phyloP scores from a whole-genome alignment of 2,113 vertebrate species.

The Sceloporus undulatus region DNA sequence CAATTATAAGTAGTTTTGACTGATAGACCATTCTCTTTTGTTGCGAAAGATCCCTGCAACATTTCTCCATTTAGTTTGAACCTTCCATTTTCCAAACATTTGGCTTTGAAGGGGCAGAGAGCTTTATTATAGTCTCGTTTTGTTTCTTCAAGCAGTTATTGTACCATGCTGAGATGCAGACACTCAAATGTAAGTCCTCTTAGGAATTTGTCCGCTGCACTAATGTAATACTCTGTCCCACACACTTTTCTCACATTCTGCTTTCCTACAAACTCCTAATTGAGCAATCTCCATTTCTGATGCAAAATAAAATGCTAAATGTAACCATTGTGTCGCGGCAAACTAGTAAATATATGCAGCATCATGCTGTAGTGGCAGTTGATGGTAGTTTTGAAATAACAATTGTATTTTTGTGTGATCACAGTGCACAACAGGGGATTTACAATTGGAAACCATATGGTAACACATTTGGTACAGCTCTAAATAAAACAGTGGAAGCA shows the following conservation, averaged over 20 bases:
- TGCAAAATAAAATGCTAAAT: background rate
- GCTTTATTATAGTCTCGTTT: background rate
- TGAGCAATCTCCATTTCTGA: conserved; percentile 3
- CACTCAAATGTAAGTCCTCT: background rate
- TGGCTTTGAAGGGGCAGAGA: conserved; percentile 13
- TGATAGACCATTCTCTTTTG: conserved; percentile 49
- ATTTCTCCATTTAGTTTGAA: conserved; percentile 49
- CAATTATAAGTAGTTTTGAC: conserved; percentile 47
- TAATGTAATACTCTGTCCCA: conserved; percentile 30
- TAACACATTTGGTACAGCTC: too few species aligned
- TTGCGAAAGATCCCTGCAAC: conserved; percentile 39
- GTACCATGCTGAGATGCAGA: background rate
- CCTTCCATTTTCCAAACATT: conserved; percentile 32
- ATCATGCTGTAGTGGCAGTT: background rate
- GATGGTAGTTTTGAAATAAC: too few species aligned
- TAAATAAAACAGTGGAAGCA: too few species aligned
- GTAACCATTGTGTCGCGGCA: conserved; percentile 11
- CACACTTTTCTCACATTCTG: conserved; percentile 23
- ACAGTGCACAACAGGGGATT: too few species aligned
- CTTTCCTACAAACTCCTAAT: conserved; percentile 17
- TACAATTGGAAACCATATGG: too few species aligned
- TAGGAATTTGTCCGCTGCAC: conserved; percentile 30
- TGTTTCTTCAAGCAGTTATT: background rate
- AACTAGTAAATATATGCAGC: background rate
- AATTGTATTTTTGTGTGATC: too few species aligned